phyloP scores from a whole-genome alignment of 2,797 vertebrate genomes.

The Bryconaethiops microstoma region DNA sequence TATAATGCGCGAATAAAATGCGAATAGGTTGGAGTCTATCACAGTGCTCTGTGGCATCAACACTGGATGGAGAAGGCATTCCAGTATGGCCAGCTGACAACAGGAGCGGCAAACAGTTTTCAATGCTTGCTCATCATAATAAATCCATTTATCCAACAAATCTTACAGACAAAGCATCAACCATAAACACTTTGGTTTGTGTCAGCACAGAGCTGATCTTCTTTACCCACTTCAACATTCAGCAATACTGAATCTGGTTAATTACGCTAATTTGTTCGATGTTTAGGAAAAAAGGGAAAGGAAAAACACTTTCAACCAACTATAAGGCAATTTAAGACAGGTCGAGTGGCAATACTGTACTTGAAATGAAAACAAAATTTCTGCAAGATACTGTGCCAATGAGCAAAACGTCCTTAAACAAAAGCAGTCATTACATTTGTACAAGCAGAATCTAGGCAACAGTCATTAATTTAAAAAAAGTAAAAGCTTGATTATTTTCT shows the following conservation, averaged over 20 bases:
- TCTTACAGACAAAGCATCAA: neutral
- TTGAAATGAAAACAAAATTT: neutral
- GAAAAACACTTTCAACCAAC: constrained; percentile 2
- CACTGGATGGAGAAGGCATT: neutral
- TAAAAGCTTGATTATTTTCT: constrained; percentile 20
- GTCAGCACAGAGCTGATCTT: neutral
- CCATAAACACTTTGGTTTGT: neutral
- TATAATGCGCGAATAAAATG: neutral
- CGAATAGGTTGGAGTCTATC: constrained; percentile 16
- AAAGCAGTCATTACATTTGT: constrained; percentile 8
- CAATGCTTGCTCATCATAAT: neutral
- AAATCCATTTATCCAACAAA: constrained; percentile 10
- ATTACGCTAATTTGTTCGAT: neutral
- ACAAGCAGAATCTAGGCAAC: constrained; percentile 11
- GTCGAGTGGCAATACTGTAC: constrained; percentile 1
- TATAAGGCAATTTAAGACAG: constrained; percentile 15
- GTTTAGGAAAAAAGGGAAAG: neutral
- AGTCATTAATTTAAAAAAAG: constrained; percentile 15
- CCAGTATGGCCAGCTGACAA: neutral
- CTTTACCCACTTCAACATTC: constrained; percentile 17
- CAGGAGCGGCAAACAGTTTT: neutral
- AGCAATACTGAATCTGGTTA: neutral
- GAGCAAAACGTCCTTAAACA: neutral
- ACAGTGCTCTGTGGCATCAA: constrained; percentile 45
- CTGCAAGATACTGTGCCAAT: neutral